Percentiles rank a stretch among this genome's conserved stretches.
phyloP scores from a whole-genome alignment of 2,797 vertebrate species.

The Megalops cyprinoides region DNA sequence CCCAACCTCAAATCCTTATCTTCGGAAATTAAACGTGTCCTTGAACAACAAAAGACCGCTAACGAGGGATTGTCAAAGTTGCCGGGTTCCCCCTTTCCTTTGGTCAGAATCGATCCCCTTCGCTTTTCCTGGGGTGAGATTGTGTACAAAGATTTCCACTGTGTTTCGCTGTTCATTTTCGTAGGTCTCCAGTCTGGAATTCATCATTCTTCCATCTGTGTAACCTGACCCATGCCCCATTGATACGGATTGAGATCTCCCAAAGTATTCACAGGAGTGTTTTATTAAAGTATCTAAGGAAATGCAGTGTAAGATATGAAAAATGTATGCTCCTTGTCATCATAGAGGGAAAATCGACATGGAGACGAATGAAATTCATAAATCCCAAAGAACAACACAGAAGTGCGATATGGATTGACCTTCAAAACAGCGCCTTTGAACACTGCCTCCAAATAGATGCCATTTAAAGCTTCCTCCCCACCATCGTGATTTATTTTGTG shows the following conservation, averaged over 20 bases:
- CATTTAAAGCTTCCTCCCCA: neutral
- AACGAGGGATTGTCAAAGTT: constrained; percentile 62
- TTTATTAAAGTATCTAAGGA: constrained; percentile 12
- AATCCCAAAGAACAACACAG: constrained; percentile 11
- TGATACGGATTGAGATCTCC: neutral
- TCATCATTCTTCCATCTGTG: neutral
- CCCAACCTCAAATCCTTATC: constrained; percentile 67
- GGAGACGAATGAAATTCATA: constrained; percentile 17
- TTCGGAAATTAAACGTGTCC: constrained; percentile 72
- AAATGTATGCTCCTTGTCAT: constrained; percentile 1
- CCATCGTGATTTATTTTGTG: neutral
- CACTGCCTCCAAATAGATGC: neutral
- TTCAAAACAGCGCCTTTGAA: neutral
- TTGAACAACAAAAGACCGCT: constrained; percentile 73
- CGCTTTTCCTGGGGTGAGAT: neutral
- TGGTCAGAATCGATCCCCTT: neutral
- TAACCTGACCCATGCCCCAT: constrained; percentile 1
- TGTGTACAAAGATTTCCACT: neutral
- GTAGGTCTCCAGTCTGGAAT: constrained; percentile 24
- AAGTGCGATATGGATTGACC: neutral
- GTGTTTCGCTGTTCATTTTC: neutral
- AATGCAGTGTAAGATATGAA: constrained; percentile 7
- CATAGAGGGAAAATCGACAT: neutral
- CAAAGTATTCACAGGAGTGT: constrained; percentile 7
- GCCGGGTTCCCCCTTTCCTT: neutral